Percentiles rank a stretch among this genome's conserved stretches.
These are phyloP conservation scores for Poicephalus meyeri DNA, from an alignment of 2,113 vertebrate genomes.

Conservation along the genomic window DNA sequence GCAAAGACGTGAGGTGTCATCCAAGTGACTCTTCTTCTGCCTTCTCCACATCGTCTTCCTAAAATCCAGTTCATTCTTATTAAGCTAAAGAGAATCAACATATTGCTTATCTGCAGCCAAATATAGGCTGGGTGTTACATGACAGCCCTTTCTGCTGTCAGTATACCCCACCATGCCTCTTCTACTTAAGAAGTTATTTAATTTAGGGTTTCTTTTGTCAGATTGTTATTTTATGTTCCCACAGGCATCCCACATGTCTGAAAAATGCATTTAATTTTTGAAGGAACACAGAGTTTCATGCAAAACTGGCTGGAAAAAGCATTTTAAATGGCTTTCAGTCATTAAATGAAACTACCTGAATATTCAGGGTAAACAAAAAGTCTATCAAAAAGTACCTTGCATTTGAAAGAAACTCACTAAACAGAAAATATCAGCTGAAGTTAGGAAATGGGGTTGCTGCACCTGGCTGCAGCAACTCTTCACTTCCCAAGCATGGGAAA, in stretches of 20 bases:
- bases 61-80: background rate
- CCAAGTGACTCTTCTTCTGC: rapidly evolving
- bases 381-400: background rate
- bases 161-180: background rate
- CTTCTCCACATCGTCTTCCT: background rate
- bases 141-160: background rate
- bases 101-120: background rate
- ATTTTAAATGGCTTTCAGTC: background rate
- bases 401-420: background rate
- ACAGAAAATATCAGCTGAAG: background rate
- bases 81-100: background rate
- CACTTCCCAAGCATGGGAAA: background rate
- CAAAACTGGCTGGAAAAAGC: background rate
- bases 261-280: background rate
- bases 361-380: background rate
- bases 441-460: background rate
- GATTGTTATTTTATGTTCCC: slow-evolving; percentile 7
- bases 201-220: background rate
- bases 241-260: background rate
- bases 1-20: rapidly evolving
- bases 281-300: background rate
- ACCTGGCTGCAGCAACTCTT: background rate
- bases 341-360: background rate
- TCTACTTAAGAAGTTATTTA: background rate
- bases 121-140: background rate